Conservation (phyloP, 2,888 invertebrate genomes). For the Eupsilia transversa region DNA sequence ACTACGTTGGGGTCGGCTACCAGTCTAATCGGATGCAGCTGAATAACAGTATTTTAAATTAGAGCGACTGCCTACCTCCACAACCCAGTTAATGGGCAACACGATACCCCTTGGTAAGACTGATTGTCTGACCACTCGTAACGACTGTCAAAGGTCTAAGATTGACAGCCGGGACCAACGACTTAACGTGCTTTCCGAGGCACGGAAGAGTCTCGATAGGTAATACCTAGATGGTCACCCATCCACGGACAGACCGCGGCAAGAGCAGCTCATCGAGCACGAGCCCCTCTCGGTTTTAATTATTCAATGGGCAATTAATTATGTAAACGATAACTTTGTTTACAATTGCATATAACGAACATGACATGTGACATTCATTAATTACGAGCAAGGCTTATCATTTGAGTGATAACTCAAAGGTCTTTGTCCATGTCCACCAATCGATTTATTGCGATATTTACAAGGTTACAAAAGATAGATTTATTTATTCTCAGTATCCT, state of each 20-base stretch:
- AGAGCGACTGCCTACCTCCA: too few relatives aligned
- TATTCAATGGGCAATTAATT: slow-evolving; percentile 24
- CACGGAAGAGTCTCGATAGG: too few relatives aligned
- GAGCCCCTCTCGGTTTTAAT: background rate
- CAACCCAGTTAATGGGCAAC: too few relatives aligned
- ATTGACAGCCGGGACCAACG: too few relatives aligned
- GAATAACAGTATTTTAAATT: background rate
- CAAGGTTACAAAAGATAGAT: background rate
- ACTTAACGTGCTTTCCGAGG: too few relatives aligned
- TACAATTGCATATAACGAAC: background rate
- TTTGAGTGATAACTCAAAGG: slow-evolving; percentile 31
- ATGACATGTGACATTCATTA: background rate
- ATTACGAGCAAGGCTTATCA: slow-evolving; percentile 30
- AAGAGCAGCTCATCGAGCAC: background rate
- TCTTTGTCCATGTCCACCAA: slow-evolving; percentile 39
- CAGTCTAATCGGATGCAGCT: background rate
- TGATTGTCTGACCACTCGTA: too few relatives aligned
- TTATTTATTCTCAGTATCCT: background rate
- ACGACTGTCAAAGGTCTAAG: too few relatives aligned
- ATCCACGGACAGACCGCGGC: background rate
- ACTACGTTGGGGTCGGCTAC: too few relatives aligned
- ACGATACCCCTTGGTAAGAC: too few relatives aligned
- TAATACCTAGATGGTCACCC: background rate
- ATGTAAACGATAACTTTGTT: slow-evolving; percentile 21
- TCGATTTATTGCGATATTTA: slow-evolving; percentile 5